Base-by-base conservation (phyloP, 1,140 invertebrate genomes). In the Orchesella cincta region DNA sequence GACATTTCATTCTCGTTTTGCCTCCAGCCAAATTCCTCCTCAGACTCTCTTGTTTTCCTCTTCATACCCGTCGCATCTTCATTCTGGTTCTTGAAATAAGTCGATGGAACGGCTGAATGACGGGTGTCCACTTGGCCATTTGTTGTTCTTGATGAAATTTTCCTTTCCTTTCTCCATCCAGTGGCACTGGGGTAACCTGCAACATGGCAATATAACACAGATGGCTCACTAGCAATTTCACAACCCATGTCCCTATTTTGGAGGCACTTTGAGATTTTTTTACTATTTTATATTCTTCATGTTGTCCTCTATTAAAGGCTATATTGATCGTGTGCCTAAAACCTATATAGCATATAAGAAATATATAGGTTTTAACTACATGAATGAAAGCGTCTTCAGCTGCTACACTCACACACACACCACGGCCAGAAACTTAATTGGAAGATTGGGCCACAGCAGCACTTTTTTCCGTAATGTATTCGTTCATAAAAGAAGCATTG, bases 1-100 rank as follows among this genome's bases (percentile, higher is more conserved):
- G 52, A 57, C 52, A 57, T 57, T 57, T 57, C 52, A 57, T 57
- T 23, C 23, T 57, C 52, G 23, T 57, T n/a, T 57, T 57, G 8
- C 52, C 52, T 23, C 52, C 12, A 57, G 52, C 52, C 3, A 57
- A 57, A 57, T 57, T 57, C 52, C 52, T 18, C 23, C 52, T n/a
- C 52, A 26, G 23, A 57, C 8, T 57, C 52, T 14, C 52, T n/a
- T 5, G 39, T 26, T 57, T 57, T 23, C 52, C 23, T 23, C 52
- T 57, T 57, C 23, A 57, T 57, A 8, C 52, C 52, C 23, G 8
- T 3, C 52, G 12, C 52, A 57, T 57, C 52, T 57, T 57, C 23
- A 57, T 12, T 57, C 8, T 18, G 23, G 8, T 57, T n/a, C 52
- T 14, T 57, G 23, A 57, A 57, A 57, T 57, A 57, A 57, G 52